These are phyloP conservation scores for Dendrolimus kikuchii DNA, from an alignment of 1,140 invertebrate species.

Conservation along the genomic window DNA sequence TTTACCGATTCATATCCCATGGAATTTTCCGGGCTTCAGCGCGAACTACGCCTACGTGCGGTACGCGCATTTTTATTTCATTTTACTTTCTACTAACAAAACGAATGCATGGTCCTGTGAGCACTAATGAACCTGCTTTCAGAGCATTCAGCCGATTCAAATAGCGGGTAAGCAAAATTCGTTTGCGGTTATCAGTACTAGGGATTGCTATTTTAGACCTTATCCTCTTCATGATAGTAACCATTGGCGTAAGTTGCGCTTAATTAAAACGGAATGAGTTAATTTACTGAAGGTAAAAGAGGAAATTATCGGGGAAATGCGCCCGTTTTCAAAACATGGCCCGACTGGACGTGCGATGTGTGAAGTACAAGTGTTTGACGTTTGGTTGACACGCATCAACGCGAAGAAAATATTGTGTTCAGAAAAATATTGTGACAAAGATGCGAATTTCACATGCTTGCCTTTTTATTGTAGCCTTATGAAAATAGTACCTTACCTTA, in stretches of 20 bases:
- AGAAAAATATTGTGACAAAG: too few species aligned
- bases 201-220: constrained; percentile 9
- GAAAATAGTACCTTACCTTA: too few species aligned
- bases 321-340: constrained; percentile 17
- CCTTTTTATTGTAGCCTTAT: too few species aligned
- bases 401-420: not conserved
- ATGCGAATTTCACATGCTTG: too few species aligned
- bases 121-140: constrained; percentile 34
- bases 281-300: constrained; percentile 8
- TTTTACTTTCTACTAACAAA: constrained; percentile 26
- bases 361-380: not conserved
- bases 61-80: constrained; percentile 25
- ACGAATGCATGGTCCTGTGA: constrained; percentile 24
- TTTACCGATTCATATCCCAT: constrained; percentile 29
- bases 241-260: not conserved
- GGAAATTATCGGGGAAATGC: constrained; percentile 15
- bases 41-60: constrained; percentile 8
- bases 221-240: constrained; percentile 5
- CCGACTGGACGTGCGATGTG: constrained; percentile 11
- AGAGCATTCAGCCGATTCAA: constrained; percentile 17
- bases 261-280: too few species aligned
- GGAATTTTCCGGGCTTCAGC: constrained; percentile 15
- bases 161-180: constrained; percentile 8
- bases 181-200: constrained; percentile 11
- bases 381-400: not conserved